These are phyloP conservation scores for Elephantulus edwardii DNA, from an alignment of 2,113 vertebrate species.

Conservation along the genomic window DNA sequence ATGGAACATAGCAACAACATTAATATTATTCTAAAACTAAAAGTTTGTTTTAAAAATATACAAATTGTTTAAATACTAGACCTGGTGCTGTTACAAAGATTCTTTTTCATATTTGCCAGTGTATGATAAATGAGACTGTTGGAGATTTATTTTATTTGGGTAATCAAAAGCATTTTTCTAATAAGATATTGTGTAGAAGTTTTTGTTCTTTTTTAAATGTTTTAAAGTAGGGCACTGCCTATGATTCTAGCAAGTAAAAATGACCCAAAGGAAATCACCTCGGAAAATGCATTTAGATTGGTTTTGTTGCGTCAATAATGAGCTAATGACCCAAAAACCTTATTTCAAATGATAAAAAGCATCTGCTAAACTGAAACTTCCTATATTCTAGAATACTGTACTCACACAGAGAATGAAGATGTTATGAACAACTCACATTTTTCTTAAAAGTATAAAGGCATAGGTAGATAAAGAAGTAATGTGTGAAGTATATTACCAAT, in stretches of 20 bases:
- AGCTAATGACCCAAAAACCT: slow-evolving; percentile 71
- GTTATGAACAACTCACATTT: neutral
- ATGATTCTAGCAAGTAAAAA: slow-evolving; percentile 27
- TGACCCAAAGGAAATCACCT: slow-evolving; percentile 56
- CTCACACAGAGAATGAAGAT: neutral
- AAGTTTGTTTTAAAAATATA: neutral
- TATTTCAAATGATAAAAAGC: slow-evolving; percentile 57
- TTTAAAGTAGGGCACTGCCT: slow-evolving; percentile 64
- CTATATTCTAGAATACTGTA: neutral
- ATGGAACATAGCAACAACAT: no score
- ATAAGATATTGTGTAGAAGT: neutral
- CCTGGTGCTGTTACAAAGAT: neutral
- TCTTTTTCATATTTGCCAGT: neutral
- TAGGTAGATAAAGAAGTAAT: neutral
- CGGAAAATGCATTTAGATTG: slow-evolving; percentile 44
- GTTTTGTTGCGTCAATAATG: slow-evolving; percentile 45
- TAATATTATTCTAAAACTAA: slow-evolving; percentile 14
- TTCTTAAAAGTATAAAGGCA: neutral
- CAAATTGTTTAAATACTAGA: neutral
- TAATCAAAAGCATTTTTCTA: slow-evolving; percentile 27
- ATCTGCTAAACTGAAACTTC: slow-evolving; percentile 44
- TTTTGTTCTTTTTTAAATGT: neutral
- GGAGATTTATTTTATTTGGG: neutral
- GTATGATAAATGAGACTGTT: neutral
- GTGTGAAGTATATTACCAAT: neutral